phyloP scores from a whole-genome alignment of 2,888 invertebrate species.

The Poecilus cupreus region DNA sequence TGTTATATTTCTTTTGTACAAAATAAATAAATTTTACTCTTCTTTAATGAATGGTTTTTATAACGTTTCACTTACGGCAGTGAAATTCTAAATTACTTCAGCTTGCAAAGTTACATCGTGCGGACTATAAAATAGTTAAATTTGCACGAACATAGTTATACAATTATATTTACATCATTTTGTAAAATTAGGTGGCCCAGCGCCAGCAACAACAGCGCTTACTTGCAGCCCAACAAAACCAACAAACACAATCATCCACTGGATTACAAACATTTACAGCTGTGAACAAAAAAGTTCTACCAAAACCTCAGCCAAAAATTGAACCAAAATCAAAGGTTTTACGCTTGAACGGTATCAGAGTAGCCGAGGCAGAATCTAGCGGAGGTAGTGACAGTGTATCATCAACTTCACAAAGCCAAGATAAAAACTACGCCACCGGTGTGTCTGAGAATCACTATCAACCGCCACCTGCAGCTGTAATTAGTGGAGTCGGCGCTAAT shows the following conservation, averaged over 20 bases:
- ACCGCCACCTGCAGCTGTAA: slow-evolving; percentile 37
- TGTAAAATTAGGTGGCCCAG: slow-evolving; percentile 77
- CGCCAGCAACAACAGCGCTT: slow-evolving; percentile 80
- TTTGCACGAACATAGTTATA: too few species aligned
- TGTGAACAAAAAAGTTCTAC: slow-evolving; percentile 63
- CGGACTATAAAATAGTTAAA: too few species aligned
- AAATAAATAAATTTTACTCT: too few species aligned
- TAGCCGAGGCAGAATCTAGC: slow-evolving; percentile 69
- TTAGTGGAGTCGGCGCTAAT: slow-evolving; percentile 62
- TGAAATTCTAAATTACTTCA: too few species aligned
- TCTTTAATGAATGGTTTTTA: too few species aligned
- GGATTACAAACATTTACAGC: slow-evolving; percentile 67
- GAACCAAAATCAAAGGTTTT: slow-evolving; percentile 68
- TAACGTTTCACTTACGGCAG: too few species aligned
- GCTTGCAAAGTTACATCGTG: too few species aligned
- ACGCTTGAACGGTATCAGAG: slow-evolving; percentile 71
- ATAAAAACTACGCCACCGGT: not conserved
- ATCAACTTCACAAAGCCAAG: slow-evolving; percentile 67
- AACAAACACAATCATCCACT: slow-evolving; percentile 64
- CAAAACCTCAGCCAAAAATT: slow-evolving; percentile 68
- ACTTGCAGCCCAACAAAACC: slow-evolving; percentile 73
- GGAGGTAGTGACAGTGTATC: slow-evolving; percentile 71
- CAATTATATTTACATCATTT: not conserved
- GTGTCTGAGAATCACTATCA: slow-evolving; percentile 42
- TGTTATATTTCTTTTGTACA: too few species aligned